A percentile compares a stretch with the other conserved stretches of the same genome.
Evolutionary conservation across 2,113 vertebrate genomes (phyloP).

Genomic region (Oceanites oceanicus): DNA sequence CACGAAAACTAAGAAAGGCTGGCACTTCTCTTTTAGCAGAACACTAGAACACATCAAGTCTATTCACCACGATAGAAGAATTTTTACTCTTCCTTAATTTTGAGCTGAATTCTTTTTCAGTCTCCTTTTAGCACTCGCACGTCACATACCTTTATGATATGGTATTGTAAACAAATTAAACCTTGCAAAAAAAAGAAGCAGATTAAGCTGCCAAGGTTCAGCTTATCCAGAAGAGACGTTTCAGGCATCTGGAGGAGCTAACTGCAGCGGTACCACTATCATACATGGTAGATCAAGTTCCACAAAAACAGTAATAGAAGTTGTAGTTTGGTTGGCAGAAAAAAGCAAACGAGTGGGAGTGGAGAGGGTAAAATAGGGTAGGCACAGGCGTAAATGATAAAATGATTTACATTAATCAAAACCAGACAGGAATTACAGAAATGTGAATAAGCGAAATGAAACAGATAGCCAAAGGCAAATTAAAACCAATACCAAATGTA

Average conservation of each 20-base stretch:
- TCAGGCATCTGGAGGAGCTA: background rate
- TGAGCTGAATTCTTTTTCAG: background rate
- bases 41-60: fast-evolving
- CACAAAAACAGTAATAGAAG: background rate
- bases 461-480: background rate
- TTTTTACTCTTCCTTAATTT: background rate
- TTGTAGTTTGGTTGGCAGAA: background rate
- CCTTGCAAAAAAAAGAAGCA: background rate
- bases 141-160: background rate
- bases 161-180: background rate
- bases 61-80: fast-evolving
- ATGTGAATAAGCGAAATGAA: background rate
- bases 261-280: background rate
- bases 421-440: background rate
- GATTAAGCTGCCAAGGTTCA: background rate
- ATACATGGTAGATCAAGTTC: background rate
- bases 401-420: background rate
- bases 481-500: background rate
- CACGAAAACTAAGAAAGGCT: background rate
- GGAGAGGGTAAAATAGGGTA: background rate
- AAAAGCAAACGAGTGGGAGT: background rate
- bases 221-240: background rate
- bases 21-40: background rate
- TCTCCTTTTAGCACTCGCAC: background rate
- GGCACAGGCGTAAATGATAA: background rate